These are phyloP conservation scores for Threskiornis aethiopicus DNA, from an alignment of 2,797 vertebrate genomes.

Conservation along the genomic window DNA sequence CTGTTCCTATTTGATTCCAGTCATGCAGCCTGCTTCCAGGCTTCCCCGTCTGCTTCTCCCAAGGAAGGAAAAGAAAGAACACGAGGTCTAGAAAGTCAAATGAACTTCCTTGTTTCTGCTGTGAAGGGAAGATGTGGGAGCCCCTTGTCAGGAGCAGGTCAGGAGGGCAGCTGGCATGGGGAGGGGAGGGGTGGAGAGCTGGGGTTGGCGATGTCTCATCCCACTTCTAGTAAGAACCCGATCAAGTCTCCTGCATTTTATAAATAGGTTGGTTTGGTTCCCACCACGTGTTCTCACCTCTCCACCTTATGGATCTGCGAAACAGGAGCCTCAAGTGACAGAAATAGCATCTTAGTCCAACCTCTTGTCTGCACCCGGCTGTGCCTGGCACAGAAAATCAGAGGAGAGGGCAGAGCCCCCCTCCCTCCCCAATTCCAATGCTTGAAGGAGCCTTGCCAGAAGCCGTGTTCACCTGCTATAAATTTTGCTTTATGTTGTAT, in stretches of 20 bases:
- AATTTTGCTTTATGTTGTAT: no score
- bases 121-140: background rate
- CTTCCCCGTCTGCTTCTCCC: background rate
- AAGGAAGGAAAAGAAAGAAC: background rate
- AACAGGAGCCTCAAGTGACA: background rate
- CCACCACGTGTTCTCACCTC: rapidly evolving
- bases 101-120: background rate
- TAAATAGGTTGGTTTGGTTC: background rate
- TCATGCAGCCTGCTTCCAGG: background rate
- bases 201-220: background rate
- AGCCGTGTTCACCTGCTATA: background rate
- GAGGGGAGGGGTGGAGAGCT: background rate
- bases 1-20: background rate
- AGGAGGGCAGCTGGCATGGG: background rate
- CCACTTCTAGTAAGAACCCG: background rate
- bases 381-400: background rate
- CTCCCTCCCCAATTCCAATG: background rate
- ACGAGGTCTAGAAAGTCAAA: background rate
- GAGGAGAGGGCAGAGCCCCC: background rate
- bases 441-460: background rate
- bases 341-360: background rate
- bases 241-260: background rate
- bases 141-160: background rate
- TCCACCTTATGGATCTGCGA: rapidly evolving
- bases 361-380: background rate